Conservation (phyloP, 2,888 invertebrate species). For the Synanthedon myopaeformis region DNA sequence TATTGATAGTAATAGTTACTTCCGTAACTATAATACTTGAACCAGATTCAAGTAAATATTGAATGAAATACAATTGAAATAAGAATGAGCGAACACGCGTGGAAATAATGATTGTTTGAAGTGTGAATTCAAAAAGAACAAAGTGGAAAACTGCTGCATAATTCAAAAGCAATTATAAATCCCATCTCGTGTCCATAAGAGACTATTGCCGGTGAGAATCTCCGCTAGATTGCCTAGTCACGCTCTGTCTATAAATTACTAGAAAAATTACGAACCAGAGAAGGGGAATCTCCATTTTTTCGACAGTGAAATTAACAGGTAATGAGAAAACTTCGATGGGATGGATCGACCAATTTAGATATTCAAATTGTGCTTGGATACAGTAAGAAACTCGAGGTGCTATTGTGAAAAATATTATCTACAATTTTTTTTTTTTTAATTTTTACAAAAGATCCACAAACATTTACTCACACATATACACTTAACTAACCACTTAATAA, state of each 20-base stretch:
- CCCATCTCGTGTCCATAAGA: slow-evolving; percentile 4
- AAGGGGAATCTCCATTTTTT: neutral
- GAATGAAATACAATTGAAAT: too few relatives aligned
- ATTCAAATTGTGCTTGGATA: slow-evolving; percentile 59
- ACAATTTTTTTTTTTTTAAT: too few relatives aligned
- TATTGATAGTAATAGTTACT: too few relatives aligned
- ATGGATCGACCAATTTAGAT: slow-evolving; percentile 63
- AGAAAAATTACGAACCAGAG: slow-evolving; percentile 33
- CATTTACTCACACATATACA: too few relatives aligned
- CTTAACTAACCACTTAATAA: too few relatives aligned
- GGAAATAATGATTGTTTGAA: too few relatives aligned
- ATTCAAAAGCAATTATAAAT: slow-evolving; percentile 29
- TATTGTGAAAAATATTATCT: too few relatives aligned
- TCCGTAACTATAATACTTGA: too few relatives aligned
- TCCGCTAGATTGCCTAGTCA: slow-evolving; percentile 51
- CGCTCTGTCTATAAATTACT: slow-evolving; percentile 60
- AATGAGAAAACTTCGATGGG: slow-evolving; percentile 56
- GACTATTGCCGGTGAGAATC: slow-evolving; percentile 26
- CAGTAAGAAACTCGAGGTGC: neutral
- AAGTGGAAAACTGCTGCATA: neutral
- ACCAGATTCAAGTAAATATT: too few relatives aligned
- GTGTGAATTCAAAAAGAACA: too few relatives aligned
- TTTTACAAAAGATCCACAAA: too few relatives aligned
- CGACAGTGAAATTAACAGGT: slow-evolving; percentile 47
- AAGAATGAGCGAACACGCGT: too few relatives aligned